These are phyloP conservation scores for Melanostoma scalare DNA, from an alignment of 2,888 invertebrate species.

Conservation along the genomic window DNA sequence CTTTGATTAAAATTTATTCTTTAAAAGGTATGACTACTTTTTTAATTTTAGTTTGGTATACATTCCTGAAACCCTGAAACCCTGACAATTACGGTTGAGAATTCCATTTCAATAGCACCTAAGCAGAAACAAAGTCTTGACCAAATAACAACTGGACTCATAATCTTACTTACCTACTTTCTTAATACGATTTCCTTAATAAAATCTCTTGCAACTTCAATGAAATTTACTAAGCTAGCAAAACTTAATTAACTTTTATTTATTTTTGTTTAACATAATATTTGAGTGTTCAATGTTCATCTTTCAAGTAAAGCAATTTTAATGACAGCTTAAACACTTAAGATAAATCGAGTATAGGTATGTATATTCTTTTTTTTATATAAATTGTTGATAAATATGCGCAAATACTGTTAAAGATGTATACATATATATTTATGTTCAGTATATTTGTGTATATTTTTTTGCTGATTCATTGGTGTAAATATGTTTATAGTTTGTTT, in stretches of 20 bases:
- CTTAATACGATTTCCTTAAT: no score
- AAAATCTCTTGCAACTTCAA: constrained; percentile 16
- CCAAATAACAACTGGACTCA: no score
- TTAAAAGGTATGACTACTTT: no score
- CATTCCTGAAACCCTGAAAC: no score
- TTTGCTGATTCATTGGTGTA: constrained; percentile 43
- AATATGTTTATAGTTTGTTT: constrained; percentile 59
- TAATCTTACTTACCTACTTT: no score
- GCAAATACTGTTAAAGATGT: constrained; percentile 8
- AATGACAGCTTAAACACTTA: constrained; percentile 1
- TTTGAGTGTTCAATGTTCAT: background rate
- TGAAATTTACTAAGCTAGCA: constrained; percentile 38
- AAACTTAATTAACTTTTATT: background rate
- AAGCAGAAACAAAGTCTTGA: no score
- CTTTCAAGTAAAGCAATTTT: background rate
- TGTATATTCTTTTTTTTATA: constrained; percentile 24
- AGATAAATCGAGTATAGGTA: constrained; percentile 16
- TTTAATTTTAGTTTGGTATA: no score
- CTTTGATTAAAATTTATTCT: no score
- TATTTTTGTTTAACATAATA: no score
- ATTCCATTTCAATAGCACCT: no score
- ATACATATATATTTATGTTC: constrained; percentile 18
- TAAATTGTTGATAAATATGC: constrained; percentile 23
- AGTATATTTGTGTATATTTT: constrained; percentile 16
- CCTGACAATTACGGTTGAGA: no score